Base-by-base conservation (phyloP, 2,888 invertebrate species). In the Prosapia bicincta region DNA sequence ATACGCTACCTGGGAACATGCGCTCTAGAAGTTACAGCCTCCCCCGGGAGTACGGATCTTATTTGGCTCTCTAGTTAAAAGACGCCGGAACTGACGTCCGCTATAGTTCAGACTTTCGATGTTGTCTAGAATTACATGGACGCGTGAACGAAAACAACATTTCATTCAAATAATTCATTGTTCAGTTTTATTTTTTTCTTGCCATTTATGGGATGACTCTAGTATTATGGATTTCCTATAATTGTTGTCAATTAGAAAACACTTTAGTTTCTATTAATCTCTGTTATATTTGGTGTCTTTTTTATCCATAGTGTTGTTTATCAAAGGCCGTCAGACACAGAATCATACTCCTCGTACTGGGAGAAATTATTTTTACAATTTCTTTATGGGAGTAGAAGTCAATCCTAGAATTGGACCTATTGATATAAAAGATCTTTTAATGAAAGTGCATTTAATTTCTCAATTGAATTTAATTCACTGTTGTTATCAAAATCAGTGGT, bases 381-480 rank as follows among this genome's bases (percentile, higher is more conserved):
- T 92, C 83, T 92, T 91, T 84, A 88, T 92, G 85, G 95, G 95
- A 1, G 86, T 89, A 81, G 92, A 94, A 84, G 84, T 92, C 66
- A 92, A 92, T 85, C 93, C 93, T 0, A 86, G 89, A 77, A 82
- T 85, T 69, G 88, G 88, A 67, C 85, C 85, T 5, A 81, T 94
- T 73, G 92, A 94, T 84, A 81, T 93, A 32, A 94, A 94, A 84
- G 83, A 90, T 25, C 87, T 90, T 83, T 85, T 91, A 71, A 85
- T 88, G 24, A 86, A 90, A 81, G 83, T 87, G 72, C 85, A 86
- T 25, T 83, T 89, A 73, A 87, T 90, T 72, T 87, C 85, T 81
- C 82, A 86, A 80, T 86, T 71, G 78, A 86, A 3, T 78, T 86
- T 24, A 84, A 86, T 78, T 77, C 81, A 7, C 80, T 85, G 25